Evolutionary conservation across 2,888 invertebrate species (phyloP), one percentile per base, ranked within the genome.

Genomic region (Dolichomitus sp.): DNA sequence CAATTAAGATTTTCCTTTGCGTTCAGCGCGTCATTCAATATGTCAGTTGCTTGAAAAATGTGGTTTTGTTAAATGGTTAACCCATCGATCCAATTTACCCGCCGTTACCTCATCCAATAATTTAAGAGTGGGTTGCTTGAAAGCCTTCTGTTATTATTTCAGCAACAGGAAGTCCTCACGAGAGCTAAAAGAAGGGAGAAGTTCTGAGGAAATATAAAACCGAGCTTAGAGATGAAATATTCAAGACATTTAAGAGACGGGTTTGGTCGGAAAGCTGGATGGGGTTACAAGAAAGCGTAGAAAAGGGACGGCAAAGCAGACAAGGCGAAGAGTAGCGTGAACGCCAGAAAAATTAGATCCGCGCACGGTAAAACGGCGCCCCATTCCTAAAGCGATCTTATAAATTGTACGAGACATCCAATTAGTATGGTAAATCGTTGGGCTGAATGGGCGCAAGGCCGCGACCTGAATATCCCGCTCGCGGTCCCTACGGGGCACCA

Each of bases 391-490:
- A 74, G 84, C 80, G 84, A 83, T 78, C 84, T 85, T 84, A 87
- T 87, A 87, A 88, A 89, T 89, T 88, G 80, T 82, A 77, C 61
- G 79, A 80, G 82, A 88, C 87, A 86, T 85, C 87, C 88, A 89
- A 89, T 88, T 89, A 88, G 87, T 84, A 84, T 85, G 80, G 74
- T 84, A 84, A 83, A 78, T 85, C 83, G 86, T 84, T 66, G 81
- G 72, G 79, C 66, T 42, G 65, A 37, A 66, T 33, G 59, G 75
- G 70, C 19, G 75, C 52, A 70, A 79, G 79, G 82, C 72, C 79
- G 66, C 79, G 82, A 75, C 79, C 79, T 57, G 57, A 72, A 83
- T 72, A 79, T 70, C 14, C 68, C 59, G 12, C 45, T 27, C 63
- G 17, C 48, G 37, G 40, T 54, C 79, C 82, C 74, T 72, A 76